Conservation (phyloP, 2,888 invertebrate genomes). For the Heliconius sara region DNA sequence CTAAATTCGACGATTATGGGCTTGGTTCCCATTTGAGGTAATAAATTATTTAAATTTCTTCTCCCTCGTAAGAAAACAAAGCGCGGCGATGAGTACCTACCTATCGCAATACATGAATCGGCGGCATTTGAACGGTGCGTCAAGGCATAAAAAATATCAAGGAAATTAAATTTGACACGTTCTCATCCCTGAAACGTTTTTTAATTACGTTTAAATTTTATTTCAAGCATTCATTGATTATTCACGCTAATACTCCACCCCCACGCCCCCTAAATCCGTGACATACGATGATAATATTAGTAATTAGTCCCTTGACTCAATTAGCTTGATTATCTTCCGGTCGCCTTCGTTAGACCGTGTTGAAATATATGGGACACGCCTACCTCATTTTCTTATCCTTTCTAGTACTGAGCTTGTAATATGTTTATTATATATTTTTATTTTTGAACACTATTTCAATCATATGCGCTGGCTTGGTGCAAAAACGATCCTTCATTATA, state of each 20-base stretch:
- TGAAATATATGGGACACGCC: conserved; percentile 59
- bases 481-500: neutral
- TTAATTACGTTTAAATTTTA: neutral
- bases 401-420: neutral
- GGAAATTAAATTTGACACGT: neutral
- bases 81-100: neutral
- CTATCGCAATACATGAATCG: neutral
- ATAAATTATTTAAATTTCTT: neutral
- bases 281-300: conserved; percentile 39
- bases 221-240: conserved; percentile 10
- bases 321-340: conserved; percentile 68
- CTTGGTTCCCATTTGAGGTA: neutral
- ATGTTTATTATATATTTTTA: neutral
- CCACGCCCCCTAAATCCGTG: conserved; percentile 42
- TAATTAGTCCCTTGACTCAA: conserved; percentile 64
- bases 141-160: neutral
- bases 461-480: too few relatives aligned
- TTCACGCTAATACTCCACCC: neutral
- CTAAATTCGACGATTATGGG: neutral
- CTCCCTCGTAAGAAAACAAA: neutral
- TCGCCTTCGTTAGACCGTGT: conserved; percentile 57
- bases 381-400: conserved; percentile 23
- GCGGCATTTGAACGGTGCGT: too few relatives aligned
- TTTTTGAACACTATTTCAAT: neutral
- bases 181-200: neutral